phyloP scores from a whole-genome alignment of 2,888 invertebrate species.

The Mythimna lalbum region DNA sequence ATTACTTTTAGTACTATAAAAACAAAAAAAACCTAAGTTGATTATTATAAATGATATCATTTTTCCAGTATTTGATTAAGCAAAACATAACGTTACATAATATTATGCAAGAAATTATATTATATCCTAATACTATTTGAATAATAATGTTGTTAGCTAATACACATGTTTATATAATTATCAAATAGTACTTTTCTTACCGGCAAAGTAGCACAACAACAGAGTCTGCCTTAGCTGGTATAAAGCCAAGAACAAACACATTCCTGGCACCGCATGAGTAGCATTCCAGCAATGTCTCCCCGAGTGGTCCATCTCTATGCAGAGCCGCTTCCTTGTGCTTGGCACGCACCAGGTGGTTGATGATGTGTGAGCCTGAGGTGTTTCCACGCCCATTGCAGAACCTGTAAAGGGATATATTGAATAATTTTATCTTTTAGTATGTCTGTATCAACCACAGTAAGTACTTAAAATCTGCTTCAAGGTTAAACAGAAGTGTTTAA shows the following conservation, averaged over 20 bases:
- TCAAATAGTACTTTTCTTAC: constrained; percentile 72
- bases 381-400: constrained; percentile 99
- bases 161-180: constrained; percentile 9
- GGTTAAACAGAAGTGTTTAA: neutral
- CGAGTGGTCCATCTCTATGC: constrained; percentile 99
- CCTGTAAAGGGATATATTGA: constrained; percentile 70
- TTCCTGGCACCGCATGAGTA: constrained; percentile 99
- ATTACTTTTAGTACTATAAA: neutral
- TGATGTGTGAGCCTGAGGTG: constrained; percentile 99
- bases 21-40: neutral
- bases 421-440: neutral
- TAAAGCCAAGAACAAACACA: constrained; percentile 99
- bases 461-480: neutral
- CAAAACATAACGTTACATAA: constrained; percentile 8
- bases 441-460: no score
- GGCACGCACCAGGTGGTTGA: constrained; percentile 99
- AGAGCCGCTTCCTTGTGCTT: constrained; percentile 99
- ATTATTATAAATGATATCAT: neutral
- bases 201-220: constrained; percentile 99
- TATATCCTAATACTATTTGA: constrained; percentile 13
- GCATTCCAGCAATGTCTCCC: constrained; percentile 99
- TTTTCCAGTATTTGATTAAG: constrained; percentile 14
- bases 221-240: constrained; percentile 99
- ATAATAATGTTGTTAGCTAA: constrained; percentile 1
- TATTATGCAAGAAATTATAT: constrained; percentile 26